phyloP scores from a whole-genome alignment of 2,797 vertebrate genomes.

The Notolepis coatsorum region DNA sequence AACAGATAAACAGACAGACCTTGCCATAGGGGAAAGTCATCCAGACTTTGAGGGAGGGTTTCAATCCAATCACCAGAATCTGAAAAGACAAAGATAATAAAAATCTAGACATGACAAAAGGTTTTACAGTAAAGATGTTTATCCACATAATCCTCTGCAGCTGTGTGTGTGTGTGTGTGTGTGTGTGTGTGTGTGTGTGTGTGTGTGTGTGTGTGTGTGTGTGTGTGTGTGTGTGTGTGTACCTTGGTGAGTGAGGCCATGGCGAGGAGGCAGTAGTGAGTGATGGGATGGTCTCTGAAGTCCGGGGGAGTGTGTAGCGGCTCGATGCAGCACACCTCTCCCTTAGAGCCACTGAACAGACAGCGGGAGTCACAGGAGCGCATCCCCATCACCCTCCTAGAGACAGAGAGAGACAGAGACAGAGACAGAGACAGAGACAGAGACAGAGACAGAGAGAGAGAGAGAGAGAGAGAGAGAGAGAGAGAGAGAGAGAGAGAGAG shows the following conservation, averaged over 20 bases:
- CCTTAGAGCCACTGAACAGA: constrained; percentile 97
- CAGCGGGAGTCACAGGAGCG: constrained; percentile 95
- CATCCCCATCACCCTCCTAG: constrained; percentile 96
- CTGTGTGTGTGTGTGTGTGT: neutral
- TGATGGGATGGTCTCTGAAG: constrained; percentile 93
- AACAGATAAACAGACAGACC: constrained; percentile 64
- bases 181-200: neutral
- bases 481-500: neutral
- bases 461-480: neutral
- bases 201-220: neutral
- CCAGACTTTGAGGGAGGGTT: constrained; percentile 97
- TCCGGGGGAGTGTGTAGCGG: constrained; percentile 90
- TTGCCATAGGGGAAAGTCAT: constrained; percentile 97
- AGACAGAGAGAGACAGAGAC: neutral
- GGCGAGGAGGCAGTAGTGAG: constrained; percentile 93
- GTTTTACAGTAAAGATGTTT: neutral
- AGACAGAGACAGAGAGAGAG: neutral
- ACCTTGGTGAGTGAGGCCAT: constrained; percentile 99
- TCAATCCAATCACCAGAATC: constrained; percentile 96
- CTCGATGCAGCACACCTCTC: constrained; percentile 96
- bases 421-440: neutral
- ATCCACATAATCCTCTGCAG: neutral
- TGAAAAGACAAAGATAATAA: constrained; percentile 53
- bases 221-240: neutral
- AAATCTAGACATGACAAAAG: neutral